Percentiles rank a stretch among this genome's conserved stretches.
Conservation (phyloP, 2,888 invertebrate species). For the Syrista parreyssii region DNA sequence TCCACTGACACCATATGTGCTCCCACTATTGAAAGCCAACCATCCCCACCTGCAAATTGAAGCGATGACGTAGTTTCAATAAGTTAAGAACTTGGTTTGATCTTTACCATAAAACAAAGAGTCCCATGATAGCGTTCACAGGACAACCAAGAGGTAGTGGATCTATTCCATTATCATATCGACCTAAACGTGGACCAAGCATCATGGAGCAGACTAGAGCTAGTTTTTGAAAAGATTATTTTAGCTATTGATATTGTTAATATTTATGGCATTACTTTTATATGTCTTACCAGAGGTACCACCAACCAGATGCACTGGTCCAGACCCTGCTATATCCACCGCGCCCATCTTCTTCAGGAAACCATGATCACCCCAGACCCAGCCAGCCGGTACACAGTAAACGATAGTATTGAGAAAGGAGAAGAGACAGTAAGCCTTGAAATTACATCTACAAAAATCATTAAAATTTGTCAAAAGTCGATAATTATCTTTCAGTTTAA, state of each 20-base stretch:
- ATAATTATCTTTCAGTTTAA: not conserved
- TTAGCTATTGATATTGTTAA: not conserved
- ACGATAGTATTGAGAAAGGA: conserved; percentile 89
- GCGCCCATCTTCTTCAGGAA: conserved; percentile 86
- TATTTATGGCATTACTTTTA: not conserved
- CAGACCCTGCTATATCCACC: conserved; percentile 93
- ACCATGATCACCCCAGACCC: conserved; percentile 92
- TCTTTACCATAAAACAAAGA: conserved; percentile 86
- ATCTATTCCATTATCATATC: conserved; percentile 81
- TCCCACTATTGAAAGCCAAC: conserved; percentile 95
- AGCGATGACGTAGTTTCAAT: not conserved
- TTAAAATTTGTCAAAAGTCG: not conserved
- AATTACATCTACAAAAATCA: conserved; percentile 77
- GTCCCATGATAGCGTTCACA: conserved; percentile 90
- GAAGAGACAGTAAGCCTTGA: conserved; percentile 91
- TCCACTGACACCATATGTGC: conserved; percentile 84
- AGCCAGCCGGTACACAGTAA: conserved; percentile 93
- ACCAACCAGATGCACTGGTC: conserved; percentile 91
- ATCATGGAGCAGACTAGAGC: conserved; percentile 90
- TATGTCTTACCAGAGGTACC: conserved; percentile 66
- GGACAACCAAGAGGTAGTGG: conserved; percentile 87
- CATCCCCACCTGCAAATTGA: conserved; percentile 80
- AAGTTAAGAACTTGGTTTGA: not conserved
- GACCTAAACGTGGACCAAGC: conserved; percentile 88
- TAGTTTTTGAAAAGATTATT: conserved; percentile 4